These are phyloP conservation scores for Thymelicus acteon DNA, from an alignment of 2,888 invertebrate genomes.

Conservation along the genomic window DNA sequence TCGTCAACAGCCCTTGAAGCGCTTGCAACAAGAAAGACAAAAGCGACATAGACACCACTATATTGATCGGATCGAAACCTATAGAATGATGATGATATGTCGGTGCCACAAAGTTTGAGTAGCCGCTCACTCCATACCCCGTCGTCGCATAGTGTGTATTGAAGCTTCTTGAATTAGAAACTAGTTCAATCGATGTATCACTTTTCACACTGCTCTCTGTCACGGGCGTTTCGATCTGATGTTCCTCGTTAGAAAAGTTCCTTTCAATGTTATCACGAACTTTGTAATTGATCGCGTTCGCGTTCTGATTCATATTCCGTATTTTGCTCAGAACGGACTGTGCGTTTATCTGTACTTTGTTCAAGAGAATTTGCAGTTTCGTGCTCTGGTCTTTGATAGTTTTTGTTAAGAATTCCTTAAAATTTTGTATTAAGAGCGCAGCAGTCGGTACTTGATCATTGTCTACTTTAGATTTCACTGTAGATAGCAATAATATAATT, in stretches of 20 bases:
- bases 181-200: slow-evolving; percentile 31
- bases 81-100: slow-evolving; percentile 80
- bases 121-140: slow-evolving; percentile 66
- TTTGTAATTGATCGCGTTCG: slow-evolving; percentile 20
- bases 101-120: slow-evolving; percentile 59
- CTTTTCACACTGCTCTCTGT: slow-evolving; percentile 44
- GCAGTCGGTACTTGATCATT: slow-evolving; percentile 48
- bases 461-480: slow-evolving; percentile 58
- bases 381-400: slow-evolving; percentile 73
- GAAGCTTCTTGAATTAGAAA: slow-evolving; percentile 57
- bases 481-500: slow-evolving; percentile 58
- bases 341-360: slow-evolving; percentile 72
- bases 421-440: slow-evolving; percentile 57
- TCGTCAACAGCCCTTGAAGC: slow-evolving; percentile 69
- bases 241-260: slow-evolving; percentile 45
- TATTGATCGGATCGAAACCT: slow-evolving; percentile 81
- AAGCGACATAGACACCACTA: slow-evolving; percentile 77
- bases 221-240: slow-evolving; percentile 67
- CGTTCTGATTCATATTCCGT: slow-evolving; percentile 58
- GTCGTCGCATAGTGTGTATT: slow-evolving; percentile 63
- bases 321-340: slow-evolving; percentile 68
- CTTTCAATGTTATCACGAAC: slow-evolving; percentile 19
- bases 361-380: slow-evolving; percentile 67
- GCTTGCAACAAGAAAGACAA: slow-evolving; percentile 77
- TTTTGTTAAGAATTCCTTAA: slow-evolving; percentile 66